phyloP scores from a whole-genome alignment of 92 coral and sea anemone species.

The Epizoanthus fatuus region DNA sequence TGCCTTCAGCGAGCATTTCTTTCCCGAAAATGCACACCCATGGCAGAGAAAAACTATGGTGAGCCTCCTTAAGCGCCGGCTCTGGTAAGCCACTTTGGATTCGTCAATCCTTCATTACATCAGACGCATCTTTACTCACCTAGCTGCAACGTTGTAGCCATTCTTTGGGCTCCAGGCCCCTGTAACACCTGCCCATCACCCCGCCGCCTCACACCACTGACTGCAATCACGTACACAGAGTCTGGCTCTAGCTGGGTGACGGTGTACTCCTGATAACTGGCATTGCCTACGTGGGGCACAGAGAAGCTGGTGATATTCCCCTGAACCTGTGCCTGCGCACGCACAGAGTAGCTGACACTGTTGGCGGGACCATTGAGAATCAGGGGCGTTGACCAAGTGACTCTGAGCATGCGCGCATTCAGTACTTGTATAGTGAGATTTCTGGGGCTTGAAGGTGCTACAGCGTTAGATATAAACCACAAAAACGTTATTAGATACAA shows the following conservation, averaged over 20 bases:
- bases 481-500: neutral
- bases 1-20: too few relatives aligned
- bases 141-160: slow-evolving; percentile 74
- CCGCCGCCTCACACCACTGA: slow-evolving; percentile 76
- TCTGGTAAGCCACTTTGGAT: too few relatives aligned
- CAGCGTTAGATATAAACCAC: neutral
- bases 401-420: slow-evolving; percentile 57
- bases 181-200: slow-evolving; percentile 65
- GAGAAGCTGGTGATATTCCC: slow-evolving; percentile 51
- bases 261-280: slow-evolving; percentile 51
- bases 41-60: too few relatives aligned
- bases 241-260: slow-evolving; percentile 69
- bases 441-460: slow-evolving; percentile 85
- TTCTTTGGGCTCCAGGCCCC: slow-evolving; percentile 67
- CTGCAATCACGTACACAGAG: slow-evolving; percentile 68
- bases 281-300: slow-evolving; percentile 43
- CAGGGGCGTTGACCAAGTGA: slow-evolving; percentile 79
- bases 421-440: slow-evolving; percentile 47
- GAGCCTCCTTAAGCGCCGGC: too few relatives aligned
- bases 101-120: too few relatives aligned
- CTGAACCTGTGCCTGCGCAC: slow-evolving; percentile 47
- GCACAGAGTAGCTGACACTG: slow-evolving; percentile 71
- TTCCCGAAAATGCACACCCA: too few relatives aligned
- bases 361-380: slow-evolving; percentile 76
- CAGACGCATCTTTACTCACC: slow-evolving; percentile 47